Conservation (phyloP, 2,797 vertebrate species). For the Glossophaga mutica region DNA sequence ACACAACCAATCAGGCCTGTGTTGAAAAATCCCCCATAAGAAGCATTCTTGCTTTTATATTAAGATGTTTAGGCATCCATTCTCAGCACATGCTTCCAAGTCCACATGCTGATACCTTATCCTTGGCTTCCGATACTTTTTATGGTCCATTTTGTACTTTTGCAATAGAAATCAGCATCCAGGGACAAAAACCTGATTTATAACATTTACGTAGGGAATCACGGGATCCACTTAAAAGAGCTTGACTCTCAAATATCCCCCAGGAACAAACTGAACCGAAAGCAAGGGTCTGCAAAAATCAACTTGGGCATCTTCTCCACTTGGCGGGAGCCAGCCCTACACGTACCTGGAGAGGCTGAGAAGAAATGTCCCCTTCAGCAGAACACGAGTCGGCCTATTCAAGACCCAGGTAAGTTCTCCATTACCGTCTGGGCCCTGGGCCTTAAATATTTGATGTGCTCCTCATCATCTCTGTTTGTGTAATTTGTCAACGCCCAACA, state of each 20-base stretch:
- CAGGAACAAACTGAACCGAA: conserved; percentile 10
- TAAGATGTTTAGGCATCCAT: neutral
- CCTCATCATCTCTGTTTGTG: conserved; percentile 90
- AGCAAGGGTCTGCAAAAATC: neutral
- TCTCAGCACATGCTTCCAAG: neutral
- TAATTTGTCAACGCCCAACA: conserved; percentile 98
- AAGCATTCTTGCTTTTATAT: neutral
- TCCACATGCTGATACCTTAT: neutral
- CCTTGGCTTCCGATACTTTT: neutral
- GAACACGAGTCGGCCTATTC: conserved; percentile 8
- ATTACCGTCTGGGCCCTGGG: conserved; percentile 87
- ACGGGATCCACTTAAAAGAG: neutral
- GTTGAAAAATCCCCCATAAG: neutral
- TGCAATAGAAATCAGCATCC: neutral
- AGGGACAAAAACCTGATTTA: neutral
- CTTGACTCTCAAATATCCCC: neutral
- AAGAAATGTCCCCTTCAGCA: neutral
- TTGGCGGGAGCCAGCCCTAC: neutral
- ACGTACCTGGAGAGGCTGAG: neutral
- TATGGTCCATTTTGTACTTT: neutral
- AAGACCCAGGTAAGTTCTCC: conserved; percentile 87
- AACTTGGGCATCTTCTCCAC: neutral
- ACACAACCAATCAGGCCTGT: neutral
- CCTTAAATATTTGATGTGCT: conserved; percentile 99
- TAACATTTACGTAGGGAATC: neutral